Percentiles rank a stretch among this genome's conserved stretches.
Conservation (phyloP, 1,140 invertebrate genomes). For the Caenorhabditis remanei region DNA sequence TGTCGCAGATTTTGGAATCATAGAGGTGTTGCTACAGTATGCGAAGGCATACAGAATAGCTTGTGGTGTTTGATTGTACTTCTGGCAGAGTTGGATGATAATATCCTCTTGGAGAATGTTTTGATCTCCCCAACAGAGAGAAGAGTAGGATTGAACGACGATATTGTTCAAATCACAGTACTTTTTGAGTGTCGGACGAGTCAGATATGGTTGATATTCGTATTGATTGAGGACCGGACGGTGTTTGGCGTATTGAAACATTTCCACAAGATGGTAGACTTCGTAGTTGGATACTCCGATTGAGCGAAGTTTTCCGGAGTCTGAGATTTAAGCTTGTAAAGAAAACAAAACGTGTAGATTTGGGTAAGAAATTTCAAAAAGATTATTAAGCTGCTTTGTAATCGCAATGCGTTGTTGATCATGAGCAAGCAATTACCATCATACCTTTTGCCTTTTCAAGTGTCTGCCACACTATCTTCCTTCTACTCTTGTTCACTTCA, state of each 20-base stretch:
- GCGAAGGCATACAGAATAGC: conserved; percentile 73
- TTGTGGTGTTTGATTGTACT: conserved; percentile 69
- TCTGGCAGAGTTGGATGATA: conserved; percentile 61
- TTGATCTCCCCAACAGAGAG: conserved; percentile 69
- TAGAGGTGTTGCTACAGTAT: conserved; percentile 68
- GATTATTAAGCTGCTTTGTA: background rate
- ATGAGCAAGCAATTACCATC: background rate
- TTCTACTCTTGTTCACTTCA: conserved; percentile 53
- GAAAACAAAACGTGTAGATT: too few relatives aligned
- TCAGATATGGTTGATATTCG: conserved; percentile 79
- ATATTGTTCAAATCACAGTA: conserved; percentile 78
- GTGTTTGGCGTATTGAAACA: conserved; percentile 78
- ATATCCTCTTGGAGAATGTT: conserved; percentile 69
- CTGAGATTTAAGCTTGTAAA: conserved; percentile 39
- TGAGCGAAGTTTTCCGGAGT: conserved; percentile 80
- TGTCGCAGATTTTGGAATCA: conserved; percentile 73
- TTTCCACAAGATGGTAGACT: conserved; percentile 83
- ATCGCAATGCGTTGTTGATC: background rate
- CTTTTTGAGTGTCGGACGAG: conserved; percentile 76
- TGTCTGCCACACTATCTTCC: conserved; percentile 55
- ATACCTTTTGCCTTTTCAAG: conserved; percentile 58
- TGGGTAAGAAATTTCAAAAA: too few relatives aligned
- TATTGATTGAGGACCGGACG: conserved; percentile 85
- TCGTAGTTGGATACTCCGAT: conserved; percentile 90
- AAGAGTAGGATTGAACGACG: conserved; percentile 77